Evolutionary conservation across 2,113 vertebrate genomes (phyloP).

Genomic region (Calyptommatus sinebrachiatus): DNA sequence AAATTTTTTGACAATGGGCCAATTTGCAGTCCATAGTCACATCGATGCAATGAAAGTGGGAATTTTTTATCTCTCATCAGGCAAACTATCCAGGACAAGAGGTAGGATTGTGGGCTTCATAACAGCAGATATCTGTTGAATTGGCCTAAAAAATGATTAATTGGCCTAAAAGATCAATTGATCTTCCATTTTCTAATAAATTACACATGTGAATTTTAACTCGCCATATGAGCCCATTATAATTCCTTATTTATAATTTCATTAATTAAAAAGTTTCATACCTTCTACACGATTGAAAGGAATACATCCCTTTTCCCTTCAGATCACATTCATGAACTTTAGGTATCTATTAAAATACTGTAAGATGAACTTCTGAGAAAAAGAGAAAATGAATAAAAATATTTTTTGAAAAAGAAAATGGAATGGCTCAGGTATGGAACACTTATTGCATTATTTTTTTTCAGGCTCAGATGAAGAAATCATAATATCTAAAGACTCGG

Average conservation of each 20-base stretch:
- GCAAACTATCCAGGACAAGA: too few relatives aligned
- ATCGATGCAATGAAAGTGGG: too few relatives aligned
- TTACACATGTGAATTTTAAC: neutral
- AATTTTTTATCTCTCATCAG: too few relatives aligned
- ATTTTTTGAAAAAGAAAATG: neutral
- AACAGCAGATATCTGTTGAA: too few relatives aligned
- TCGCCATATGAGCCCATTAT: neutral
- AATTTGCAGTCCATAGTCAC: too few relatives aligned
- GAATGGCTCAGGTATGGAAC: neutral
- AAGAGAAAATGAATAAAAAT: neutral
- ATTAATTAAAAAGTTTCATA: neutral
- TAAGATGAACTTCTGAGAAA: neutral
- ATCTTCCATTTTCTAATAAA: neutral
- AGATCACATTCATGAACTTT: constrained; percentile 1
- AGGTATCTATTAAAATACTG: neutral
- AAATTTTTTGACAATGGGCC: too few relatives aligned
- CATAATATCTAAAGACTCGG: too few relatives aligned
- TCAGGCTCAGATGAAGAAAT: neutral
- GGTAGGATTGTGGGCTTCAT: too few relatives aligned
- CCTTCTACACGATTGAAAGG: too few relatives aligned
- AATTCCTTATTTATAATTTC: neutral
- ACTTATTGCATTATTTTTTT: neutral
- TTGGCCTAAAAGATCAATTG: neutral
- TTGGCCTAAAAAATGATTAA: neutral
- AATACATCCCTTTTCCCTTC: neutral